A percentile compares a stretch with the other conserved stretches of the same genome.
phyloP scores from a whole-genome alignment of 2,113 vertebrate species.

The Microcebus griseorufus region DNA sequence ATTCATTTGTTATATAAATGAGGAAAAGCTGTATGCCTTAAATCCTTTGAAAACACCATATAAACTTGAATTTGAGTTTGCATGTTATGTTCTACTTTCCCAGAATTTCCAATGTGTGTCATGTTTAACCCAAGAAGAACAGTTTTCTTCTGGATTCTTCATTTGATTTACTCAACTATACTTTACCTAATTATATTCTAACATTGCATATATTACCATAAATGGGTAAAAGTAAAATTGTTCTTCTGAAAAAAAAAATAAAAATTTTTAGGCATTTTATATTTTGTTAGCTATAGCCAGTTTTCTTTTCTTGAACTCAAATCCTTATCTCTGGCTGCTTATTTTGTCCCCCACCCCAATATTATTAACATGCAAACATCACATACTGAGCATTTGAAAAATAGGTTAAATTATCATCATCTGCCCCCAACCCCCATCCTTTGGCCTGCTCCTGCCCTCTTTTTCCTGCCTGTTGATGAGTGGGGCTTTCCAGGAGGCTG shows the following conservation, averaged over 20 bases:
- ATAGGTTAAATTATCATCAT: background rate
- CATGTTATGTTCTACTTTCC: slow-evolving; percentile 35
- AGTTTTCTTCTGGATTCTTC: slow-evolving; percentile 66
- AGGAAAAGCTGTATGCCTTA: slow-evolving; percentile 60
- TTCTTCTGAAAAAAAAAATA: slow-evolving; percentile 50
- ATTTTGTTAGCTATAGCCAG: background rate
- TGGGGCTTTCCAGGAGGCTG: background rate
- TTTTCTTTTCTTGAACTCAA: background rate
- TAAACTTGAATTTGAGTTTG: slow-evolving; percentile 51
- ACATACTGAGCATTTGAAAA: background rate
- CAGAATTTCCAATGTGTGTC: slow-evolving; percentile 51
- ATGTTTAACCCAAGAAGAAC: slow-evolving; percentile 64
- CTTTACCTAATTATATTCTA: slow-evolving; percentile 52
- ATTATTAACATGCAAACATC: background rate
- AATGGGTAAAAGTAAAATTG: slow-evolving; percentile 67
- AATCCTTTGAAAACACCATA: slow-evolving; percentile 48
- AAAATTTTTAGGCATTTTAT: background rate
- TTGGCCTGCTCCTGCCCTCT: background rate
- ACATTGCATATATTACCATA: background rate
- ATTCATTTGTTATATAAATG: slow-evolving; percentile 30
- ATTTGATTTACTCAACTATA: slow-evolving; percentile 61
- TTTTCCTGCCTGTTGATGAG: background rate
- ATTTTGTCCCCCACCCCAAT: background rate
- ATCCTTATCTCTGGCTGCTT: background rate
- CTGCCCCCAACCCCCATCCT: background rate